Conservation (phyloP, 2,797 vertebrate species). For the Allobates femoralis region DNA sequence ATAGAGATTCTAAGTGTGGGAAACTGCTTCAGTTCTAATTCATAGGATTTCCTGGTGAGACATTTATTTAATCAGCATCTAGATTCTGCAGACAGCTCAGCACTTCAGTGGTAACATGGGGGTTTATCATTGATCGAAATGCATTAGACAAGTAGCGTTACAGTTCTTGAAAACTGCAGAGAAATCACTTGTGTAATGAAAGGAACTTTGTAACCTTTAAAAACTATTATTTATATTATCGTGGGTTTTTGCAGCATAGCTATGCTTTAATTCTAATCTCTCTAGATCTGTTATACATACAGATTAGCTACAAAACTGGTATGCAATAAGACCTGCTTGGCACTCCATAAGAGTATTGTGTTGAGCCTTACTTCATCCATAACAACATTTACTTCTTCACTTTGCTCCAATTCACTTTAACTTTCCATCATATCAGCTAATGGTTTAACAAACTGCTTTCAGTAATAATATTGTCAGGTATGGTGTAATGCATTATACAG, state of each 20-base stretch:
- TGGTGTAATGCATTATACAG: too few relatives aligned
- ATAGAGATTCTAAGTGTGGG: constrained; percentile 18
- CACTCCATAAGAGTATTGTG: background rate
- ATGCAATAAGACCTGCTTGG: background rate
- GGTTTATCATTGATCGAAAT: constrained; percentile 56
- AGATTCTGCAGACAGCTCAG: constrained; percentile 54
- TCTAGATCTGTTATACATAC: background rate
- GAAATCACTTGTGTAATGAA: constrained; percentile 23
- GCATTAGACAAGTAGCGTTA: constrained; percentile 54
- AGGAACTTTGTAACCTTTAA: constrained; percentile 20
- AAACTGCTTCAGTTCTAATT: constrained; percentile 11
- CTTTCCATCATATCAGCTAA: background rate
- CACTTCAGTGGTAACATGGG: constrained; percentile 51
- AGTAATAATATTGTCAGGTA: background rate
- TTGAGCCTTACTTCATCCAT: background rate
- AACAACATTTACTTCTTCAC: background rate
- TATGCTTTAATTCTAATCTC: background rate
- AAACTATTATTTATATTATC: constrained; percentile 13
- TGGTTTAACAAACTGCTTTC: background rate
- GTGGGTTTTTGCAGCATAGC: background rate
- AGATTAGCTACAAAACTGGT: background rate
- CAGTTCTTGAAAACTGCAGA: constrained; percentile 31
- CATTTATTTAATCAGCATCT: constrained; percentile 58
- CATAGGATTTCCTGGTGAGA: constrained; percentile 45
- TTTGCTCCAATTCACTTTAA: background rate